phyloP scores from a whole-genome alignment of 2,888 invertebrate genomes.

The Chloroclystis v-ata region DNA sequence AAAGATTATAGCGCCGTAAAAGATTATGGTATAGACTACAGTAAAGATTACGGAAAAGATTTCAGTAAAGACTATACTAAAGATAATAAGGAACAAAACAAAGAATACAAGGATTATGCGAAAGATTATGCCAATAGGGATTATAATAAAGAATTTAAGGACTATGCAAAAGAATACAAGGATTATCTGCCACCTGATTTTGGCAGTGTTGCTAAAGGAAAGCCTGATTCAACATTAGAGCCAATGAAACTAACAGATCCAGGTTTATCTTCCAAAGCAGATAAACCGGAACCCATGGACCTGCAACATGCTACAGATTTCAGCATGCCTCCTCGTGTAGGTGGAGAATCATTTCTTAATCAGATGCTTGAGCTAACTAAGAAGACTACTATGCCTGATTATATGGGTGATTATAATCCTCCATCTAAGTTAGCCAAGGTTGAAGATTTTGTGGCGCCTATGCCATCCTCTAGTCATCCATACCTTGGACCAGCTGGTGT shows the following conservation, averaged over 20 bases:
- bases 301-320: constrained; percentile 59
- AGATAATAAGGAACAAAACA: constrained; percentile 13
- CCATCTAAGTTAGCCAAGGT: constrained; percentile 79
- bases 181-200: constrained; percentile 76
- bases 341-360: constrained; percentile 70
- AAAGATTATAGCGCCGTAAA: constrained; percentile 4
- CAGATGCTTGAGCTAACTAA: constrained; percentile 76
- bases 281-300: constrained; percentile 60
- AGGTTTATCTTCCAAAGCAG: constrained; percentile 71
- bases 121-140: constrained; percentile 26
- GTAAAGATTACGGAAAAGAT: constrained; percentile 49
- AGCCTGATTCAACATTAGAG: constrained; percentile 67
- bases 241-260: constrained; percentile 63
- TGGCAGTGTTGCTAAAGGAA: constrained; percentile 72
- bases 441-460: constrained; percentile 69
- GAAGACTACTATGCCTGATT: constrained; percentile 74
- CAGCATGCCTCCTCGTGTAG: constrained; percentile 67
- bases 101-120: constrained; percentile 23
- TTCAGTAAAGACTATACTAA: constrained; percentile 27
- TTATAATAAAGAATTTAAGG: constrained; percentile 25
- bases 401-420: constrained; percentile 71
- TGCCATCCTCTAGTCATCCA: constrained; percentile 70
- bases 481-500: constrained; percentile 61
- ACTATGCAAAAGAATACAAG: constrained; percentile 44
- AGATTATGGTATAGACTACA: constrained; percentile 55